Percentiles rank a stretch among this genome's conserved stretches.
Evolutionary conservation across 1,140 invertebrate genomes (phyloP).

Genomic region (Drosophila sturtevanti): DNA sequence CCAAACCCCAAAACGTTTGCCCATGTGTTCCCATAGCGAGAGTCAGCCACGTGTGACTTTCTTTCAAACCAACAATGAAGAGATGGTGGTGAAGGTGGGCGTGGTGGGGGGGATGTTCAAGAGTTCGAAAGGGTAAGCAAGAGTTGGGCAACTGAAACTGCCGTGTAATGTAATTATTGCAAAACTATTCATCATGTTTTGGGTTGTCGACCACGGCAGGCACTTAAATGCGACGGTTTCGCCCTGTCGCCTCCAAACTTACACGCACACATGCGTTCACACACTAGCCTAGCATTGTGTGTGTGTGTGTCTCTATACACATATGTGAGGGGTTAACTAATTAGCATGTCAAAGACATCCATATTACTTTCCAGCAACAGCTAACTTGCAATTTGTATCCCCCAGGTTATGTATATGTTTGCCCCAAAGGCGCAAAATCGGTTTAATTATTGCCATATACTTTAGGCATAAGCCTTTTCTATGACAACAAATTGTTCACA

Average conservation of each 20-base stretch:
- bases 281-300: background rate
- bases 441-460: constrained; percentile 67
- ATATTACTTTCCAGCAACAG: constrained; percentile 47
- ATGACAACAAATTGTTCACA: constrained; percentile 39
- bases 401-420: constrained; percentile 5
- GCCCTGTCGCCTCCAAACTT: constrained; percentile 27
- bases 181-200: constrained; percentile 77
- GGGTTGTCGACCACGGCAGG: constrained; percentile 46
- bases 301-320: too few species aligned
- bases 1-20: constrained; percentile 20
- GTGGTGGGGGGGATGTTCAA: background rate
- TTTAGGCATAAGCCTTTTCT: constrained; percentile 44
- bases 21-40: constrained; percentile 25
- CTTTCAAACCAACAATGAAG: constrained; percentile 24
- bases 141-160: constrained; percentile 56
- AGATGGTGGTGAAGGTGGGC: background rate
- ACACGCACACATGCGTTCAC: constrained; percentile 4
- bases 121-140: background rate
- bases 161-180: constrained; percentile 77
- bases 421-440: constrained; percentile 63
- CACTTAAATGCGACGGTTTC: constrained; percentile 48
- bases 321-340: constrained; percentile 69
- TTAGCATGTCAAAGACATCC: constrained; percentile 76
- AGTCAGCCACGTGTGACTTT: constrained; percentile 73
- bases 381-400: constrained; percentile 27